Evolutionary conservation across 2,797 vertebrate species (phyloP), one percentile per base, ranked within the genome.

Genomic region (Thunnus albacares): DNA sequence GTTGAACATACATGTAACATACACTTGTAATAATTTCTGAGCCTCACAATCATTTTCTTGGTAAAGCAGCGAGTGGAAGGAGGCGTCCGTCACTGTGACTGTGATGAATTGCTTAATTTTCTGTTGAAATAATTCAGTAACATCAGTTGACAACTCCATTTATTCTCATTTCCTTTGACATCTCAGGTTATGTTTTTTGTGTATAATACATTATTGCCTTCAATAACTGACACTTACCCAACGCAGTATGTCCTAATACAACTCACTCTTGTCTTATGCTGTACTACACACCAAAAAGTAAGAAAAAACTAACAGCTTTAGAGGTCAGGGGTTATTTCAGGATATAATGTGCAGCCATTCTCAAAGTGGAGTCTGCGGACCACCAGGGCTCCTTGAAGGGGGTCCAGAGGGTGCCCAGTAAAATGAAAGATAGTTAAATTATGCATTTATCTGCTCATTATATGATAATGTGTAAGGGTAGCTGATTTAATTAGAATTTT

Each of bases 101-200:
- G 41, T 82, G 41, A 64, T 67, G 11, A 56, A 58, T 15, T 6
- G 15, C 18, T 82, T 59, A 0, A 58, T 66, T 70, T 26, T 75
- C 15, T 58, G 51, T 20, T 66, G 4, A 62, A 79, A 66, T 65
- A 5, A 53, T 70, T 73, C 58, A 6, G 24, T 43, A 22, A 64
- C 64, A 24, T 45, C 22, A 35, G 9, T 26, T 6, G 28, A 45
- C 58, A 22, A 45, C 15, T 60, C 26, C 11, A 56, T 70, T 78
- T 73, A 79, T 71, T 75, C 13, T 77, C 12, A 18, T 11, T 60
- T 66, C 26, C n/a, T 77, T 79, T 80, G 13, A 45, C n/a, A 56
- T 80, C 70, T 77, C 81, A 79, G 68, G 63, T 71, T 74, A 57
- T 71, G 4, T 67, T 67, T 67, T 62, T 18, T 53, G 4, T 72